Conservation (phyloP, 2,888 invertebrate genomes). For the Harmothoe impar region DNA sequence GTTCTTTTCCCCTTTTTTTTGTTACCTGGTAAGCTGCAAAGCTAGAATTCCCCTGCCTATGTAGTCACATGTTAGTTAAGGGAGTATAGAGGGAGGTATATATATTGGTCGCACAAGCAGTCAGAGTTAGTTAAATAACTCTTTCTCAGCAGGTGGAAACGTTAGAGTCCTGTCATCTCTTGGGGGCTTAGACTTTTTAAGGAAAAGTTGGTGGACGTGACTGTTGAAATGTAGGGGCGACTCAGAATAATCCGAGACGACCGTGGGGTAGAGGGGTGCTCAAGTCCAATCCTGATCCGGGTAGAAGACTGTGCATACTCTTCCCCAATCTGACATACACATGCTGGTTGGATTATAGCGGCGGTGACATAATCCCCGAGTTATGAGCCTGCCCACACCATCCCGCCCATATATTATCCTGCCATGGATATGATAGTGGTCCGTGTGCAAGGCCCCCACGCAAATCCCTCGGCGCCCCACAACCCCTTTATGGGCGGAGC, state of each 20-base stretch:
- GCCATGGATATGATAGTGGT: neutral
- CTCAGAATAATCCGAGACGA: neutral
- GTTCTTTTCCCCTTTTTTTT: no score
- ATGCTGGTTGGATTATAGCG: constrained; percentile 35
- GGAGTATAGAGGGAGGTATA: no score
- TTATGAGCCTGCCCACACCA: neutral
- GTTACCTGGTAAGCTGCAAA: no score
- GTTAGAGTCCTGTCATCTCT: neutral
- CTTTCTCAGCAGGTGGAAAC: neutral
- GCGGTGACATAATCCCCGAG: constrained; percentile 37
- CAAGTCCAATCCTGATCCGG: constrained; percentile 6
- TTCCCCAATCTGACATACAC: constrained; percentile 35
- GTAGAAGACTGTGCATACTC: neutral
- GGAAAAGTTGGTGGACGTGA: constrained; percentile 22
- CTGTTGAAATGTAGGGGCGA: neutral
- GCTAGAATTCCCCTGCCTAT: no score
- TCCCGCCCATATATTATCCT: constrained; percentile 15
- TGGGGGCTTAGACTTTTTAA: neutral
- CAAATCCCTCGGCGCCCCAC: neutral
- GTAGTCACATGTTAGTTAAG: no score
- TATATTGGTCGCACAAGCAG: no score
- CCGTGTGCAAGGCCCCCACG: neutral
- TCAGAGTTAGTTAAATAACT: neutral
- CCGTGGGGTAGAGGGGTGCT: neutral
- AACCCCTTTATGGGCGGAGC: neutral